These are phyloP conservation scores for Copidosoma floridanum DNA, from an alignment of 1,140 invertebrate species.

Conservation along the genomic window DNA sequence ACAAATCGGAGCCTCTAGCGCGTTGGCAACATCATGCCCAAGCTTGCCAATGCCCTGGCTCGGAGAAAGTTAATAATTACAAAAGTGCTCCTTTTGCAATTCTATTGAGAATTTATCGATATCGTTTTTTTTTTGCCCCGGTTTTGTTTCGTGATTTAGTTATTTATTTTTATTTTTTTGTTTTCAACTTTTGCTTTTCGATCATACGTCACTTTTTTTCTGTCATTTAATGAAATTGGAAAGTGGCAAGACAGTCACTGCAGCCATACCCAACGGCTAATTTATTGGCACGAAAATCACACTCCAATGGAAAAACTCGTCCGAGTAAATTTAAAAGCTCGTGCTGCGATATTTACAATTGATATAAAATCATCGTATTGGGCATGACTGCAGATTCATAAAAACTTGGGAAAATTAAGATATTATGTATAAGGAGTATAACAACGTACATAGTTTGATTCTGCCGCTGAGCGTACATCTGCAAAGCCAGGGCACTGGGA, in stretches of 20 bases:
- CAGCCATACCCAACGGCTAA: constrained; percentile 52
- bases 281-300: too few relatives aligned
- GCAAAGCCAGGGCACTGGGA: constrained; percentile 92
- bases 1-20: constrained; percentile 45
- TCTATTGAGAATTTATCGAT: constrained; percentile 36
- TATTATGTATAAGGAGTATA: constrained; percentile 49
- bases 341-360: too few relatives aligned
- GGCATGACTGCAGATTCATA: constrained; percentile 50
- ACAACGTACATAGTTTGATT: constrained; percentile 83
- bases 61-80: constrained; percentile 54
- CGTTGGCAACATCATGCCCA: constrained; percentile 59
- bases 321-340: not conserved
- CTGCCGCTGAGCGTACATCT: constrained; percentile 89
- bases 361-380: too few relatives aligned
- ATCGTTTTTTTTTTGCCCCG: constrained; percentile 31
- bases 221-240: constrained; percentile 40
- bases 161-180: constrained; percentile 26
- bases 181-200: constrained; percentile 7
- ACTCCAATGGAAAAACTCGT: not conserved
- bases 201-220: constrained; percentile 19
- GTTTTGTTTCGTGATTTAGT: too few relatives aligned
- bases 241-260: constrained; percentile 42
- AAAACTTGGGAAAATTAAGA: constrained; percentile 52
- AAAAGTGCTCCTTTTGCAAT: constrained; percentile 54
- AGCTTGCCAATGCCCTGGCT: constrained; percentile 83